Evolutionary conservation across 2,113 vertebrate genomes (phyloP).

Genomic region (Megaceryle torquata): DNA sequence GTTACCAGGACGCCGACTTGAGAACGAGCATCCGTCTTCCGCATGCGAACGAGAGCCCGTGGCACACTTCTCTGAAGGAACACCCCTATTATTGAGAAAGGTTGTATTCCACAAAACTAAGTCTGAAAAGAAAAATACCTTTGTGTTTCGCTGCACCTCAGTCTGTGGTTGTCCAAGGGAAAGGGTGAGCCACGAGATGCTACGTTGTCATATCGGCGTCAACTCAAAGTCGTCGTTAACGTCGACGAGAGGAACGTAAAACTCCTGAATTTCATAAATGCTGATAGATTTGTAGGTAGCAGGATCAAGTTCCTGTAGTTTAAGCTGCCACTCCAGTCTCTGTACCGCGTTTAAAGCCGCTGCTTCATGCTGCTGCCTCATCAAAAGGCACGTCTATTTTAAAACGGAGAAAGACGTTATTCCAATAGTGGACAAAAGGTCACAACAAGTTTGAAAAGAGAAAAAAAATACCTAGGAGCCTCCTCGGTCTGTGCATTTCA

Average conservation of each 20-base stretch:
- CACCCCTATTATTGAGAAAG: slow-evolving; percentile 36
- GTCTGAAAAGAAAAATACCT: slow-evolving; percentile 16
- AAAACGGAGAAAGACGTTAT: slow-evolving; percentile 1
- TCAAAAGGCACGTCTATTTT: slow-evolving; percentile 92
- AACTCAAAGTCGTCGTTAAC: slow-evolving; percentile 98
- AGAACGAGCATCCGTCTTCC: neutral
- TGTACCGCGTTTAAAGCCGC: slow-evolving; percentile 96
- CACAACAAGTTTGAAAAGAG: neutral
- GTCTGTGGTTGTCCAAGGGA: neutral
- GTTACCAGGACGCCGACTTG: slow-evolving; percentile 46
- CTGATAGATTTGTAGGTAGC: slow-evolving; percentile 97
- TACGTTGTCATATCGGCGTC: slow-evolving; percentile 90
- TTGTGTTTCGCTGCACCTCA: neutral
- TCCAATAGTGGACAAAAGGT: neutral
- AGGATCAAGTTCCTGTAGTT: slow-evolving; percentile 95
- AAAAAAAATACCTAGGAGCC: neutral
- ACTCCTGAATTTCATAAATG: slow-evolving; percentile 98
- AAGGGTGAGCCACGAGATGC: neutral
- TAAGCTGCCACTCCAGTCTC: slow-evolving; percentile 97
- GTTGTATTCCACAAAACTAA: slow-evolving; percentile 53
- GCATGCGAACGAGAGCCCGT: neutral
- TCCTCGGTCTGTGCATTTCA: neutral
- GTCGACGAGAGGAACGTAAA: slow-evolving; percentile 97
- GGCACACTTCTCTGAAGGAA: slow-evolving; percentile 45
- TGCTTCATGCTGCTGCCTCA: slow-evolving; percentile 98